These are phyloP conservation scores for Bombylius major DNA, from an alignment of 2,888 invertebrate genomes.

Conservation along the genomic window DNA sequence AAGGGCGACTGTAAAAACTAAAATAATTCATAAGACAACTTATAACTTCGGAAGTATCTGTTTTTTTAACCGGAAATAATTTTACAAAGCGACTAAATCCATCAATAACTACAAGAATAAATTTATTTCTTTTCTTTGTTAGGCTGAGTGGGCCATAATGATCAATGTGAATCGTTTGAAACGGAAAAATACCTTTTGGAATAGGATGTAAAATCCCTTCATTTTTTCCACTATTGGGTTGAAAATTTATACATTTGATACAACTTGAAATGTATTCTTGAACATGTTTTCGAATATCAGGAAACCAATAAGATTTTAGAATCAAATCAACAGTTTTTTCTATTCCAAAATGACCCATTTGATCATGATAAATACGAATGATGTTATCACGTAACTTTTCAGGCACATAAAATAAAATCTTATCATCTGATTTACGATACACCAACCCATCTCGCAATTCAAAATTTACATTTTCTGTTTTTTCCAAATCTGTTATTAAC, in stretches of 20 bases:
- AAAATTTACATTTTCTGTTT: not conserved
- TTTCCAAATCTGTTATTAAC: constrained; percentile 9
- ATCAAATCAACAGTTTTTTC: constrained; percentile 17
- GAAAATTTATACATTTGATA: constrained; percentile 25
- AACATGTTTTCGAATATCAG: constrained; percentile 24
- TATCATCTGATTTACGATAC: not conserved
- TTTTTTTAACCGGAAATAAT: not conserved
- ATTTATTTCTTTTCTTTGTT: not conserved
- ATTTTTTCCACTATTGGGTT: constrained; percentile 19
- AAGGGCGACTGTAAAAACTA: not conserved
- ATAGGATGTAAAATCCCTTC: not conserved
- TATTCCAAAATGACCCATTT: constrained; percentile 19
- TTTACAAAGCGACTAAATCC: not conserved
- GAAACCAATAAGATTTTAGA: constrained; percentile 19
- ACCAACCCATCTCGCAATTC: constrained; percentile 1
- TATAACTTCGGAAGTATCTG: not conserved
- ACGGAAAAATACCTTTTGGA: not conserved
- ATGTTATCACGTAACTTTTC: constrained; percentile 3
- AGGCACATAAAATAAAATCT: constrained; percentile 7
- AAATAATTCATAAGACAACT: not conserved
- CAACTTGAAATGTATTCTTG: constrained; percentile 28
- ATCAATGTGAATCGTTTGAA: not conserved
- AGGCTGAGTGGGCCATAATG: not conserved
- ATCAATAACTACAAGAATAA: not conserved
- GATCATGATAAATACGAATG: constrained; percentile 15